Evolutionary conservation across 2,797 vertebrate genomes (phyloP), one percentile per base, ranked within the genome.

Genomic region (Dendrocincla fuliginosa): DNA sequence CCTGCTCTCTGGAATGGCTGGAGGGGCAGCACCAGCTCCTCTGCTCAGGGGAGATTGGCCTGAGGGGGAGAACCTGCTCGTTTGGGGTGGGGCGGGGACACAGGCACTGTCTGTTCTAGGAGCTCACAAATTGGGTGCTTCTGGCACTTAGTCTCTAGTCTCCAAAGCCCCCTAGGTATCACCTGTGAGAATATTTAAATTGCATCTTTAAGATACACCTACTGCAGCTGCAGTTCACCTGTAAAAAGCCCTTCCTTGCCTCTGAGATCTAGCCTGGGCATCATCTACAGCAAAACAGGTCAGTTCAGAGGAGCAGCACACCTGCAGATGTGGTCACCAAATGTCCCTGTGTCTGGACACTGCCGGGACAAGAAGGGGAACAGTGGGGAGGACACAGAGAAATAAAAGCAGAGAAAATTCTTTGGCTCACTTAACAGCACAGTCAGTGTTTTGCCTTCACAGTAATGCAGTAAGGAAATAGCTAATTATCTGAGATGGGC

Each of bases 401-500:
- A 88, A 57, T 30, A 46, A 63, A 87, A 87, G 42, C 6, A 10
- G 60, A 76, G 11, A 6, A 41, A 56, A 35, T 65, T 32, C 32
- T 92, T 82, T 3, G 2, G 69, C 70, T 93, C 37, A 33, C 32
- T 91, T 84, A 87, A 61, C 30, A 46, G 37, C 52, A 90, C 12
- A 88, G 90, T 63, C 57, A 91, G 32, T 81, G 50, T 92, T 95
- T 90, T 89, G 47, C 64, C 53, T 84, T 93, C 68, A 60, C 69
- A 68, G 74, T 63, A 80, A 82, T 85, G 50, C 39, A 82, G 65
- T 75, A 59, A 89, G 65, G 81, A 96, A 93, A 89, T 18, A 84
- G 67, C 76, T 93, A 78, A 93, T 96, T 95, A 94, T 50, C 59
- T 52, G 39, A 84, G 55, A 82, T 6, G 37, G 47, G 47, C 18